Percentiles rank a stretch among this genome's conserved stretches.
Evolutionary conservation across 2,888 invertebrate species (phyloP).

Genomic region (Andricus quercusramuli): DNA sequence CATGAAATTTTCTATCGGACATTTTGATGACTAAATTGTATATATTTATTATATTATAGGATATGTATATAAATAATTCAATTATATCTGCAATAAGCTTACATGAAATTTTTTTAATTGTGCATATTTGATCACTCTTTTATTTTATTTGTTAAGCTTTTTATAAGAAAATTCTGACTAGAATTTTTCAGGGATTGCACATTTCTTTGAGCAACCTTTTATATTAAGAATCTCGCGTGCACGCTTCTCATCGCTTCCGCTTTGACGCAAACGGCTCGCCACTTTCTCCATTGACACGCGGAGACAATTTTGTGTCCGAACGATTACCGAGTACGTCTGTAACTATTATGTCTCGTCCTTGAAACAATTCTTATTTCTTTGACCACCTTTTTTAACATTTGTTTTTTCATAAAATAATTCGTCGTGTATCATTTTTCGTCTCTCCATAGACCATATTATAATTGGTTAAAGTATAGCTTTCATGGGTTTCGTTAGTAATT

Average conservation of each 20-base stretch:
- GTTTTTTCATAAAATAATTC: neutral
- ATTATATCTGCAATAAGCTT: too few species aligned
- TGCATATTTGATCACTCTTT: neutral
- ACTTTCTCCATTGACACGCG: constrained; percentile 39
- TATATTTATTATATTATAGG: too few species aligned
- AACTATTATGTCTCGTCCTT: constrained; percentile 16
- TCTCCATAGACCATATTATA: too few species aligned
- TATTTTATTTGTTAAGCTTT: neutral
- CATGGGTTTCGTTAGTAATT: too few species aligned
- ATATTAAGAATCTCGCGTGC: constrained; percentile 34
- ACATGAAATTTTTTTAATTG: neutral
- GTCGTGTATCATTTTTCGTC: too few species aligned
- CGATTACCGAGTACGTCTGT: constrained; percentile 24
- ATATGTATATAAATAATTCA: too few species aligned
- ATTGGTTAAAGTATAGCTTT: too few species aligned
- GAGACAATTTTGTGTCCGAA: constrained; percentile 25
- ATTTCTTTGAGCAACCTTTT: constrained; percentile 39
- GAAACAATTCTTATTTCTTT: neutral
- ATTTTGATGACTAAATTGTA: too few species aligned
- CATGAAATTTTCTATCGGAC: too few species aligned
- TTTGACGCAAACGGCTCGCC: constrained; percentile 38
- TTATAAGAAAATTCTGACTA: constrained; percentile 2
- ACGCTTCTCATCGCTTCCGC: constrained; percentile 40
- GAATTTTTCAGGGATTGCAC: constrained; percentile 31
- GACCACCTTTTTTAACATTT: neutral